These are phyloP conservation scores for Agrypnus murinus DNA, from an alignment of 2,888 invertebrate species.

Conservation along the genomic window DNA sequence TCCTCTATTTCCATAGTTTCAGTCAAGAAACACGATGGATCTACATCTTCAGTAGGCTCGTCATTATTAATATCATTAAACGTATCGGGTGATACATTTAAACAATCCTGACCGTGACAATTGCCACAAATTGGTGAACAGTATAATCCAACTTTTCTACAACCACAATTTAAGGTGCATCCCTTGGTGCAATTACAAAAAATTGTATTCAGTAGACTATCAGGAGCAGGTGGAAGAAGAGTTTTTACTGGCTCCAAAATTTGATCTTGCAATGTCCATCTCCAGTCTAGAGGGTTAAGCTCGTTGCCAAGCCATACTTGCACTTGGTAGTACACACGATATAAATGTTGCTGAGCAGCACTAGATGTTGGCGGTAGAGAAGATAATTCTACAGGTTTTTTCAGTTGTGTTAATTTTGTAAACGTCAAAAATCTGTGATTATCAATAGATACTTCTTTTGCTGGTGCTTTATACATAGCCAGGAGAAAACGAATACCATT, in stretches of 20 bases:
- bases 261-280: not conserved
- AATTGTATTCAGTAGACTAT: slow-evolving; percentile 12
- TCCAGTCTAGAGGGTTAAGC: not conserved
- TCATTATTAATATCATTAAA: not conserved
- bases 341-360: slow-evolving; percentile 23
- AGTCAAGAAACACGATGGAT: slow-evolving; percentile 3
- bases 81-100: slow-evolving; percentile 22
- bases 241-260: not conserved
- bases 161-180: slow-evolving; percentile 15
- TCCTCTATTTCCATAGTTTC: slow-evolving; percentile 20
- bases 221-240: not conserved
- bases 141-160: slow-evolving; percentile 20
- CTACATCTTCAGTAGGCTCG: slow-evolving; percentile 14
- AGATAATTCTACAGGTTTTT: slow-evolving; percentile 11
- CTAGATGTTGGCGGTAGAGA: not conserved
- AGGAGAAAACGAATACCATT: slow-evolving; percentile 12
- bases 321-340: slow-evolving; percentile 8
- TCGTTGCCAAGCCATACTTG: no score
- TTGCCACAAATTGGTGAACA: slow-evolving; percentile 23
- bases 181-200: slow-evolving; percentile 25
- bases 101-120: slow-evolving; percentile 19
- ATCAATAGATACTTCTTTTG: slow-evolving; percentile 18
- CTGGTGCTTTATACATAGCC: slow-evolving; percentile 20
- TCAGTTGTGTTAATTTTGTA: slow-evolving; percentile 24
- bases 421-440: slow-evolving; percentile 21